Evolutionary conservation across 2,113 vertebrate species (phyloP), one percentile per base, ranked within the genome.

Genomic region (Syrrhaptes paradoxus): DNA sequence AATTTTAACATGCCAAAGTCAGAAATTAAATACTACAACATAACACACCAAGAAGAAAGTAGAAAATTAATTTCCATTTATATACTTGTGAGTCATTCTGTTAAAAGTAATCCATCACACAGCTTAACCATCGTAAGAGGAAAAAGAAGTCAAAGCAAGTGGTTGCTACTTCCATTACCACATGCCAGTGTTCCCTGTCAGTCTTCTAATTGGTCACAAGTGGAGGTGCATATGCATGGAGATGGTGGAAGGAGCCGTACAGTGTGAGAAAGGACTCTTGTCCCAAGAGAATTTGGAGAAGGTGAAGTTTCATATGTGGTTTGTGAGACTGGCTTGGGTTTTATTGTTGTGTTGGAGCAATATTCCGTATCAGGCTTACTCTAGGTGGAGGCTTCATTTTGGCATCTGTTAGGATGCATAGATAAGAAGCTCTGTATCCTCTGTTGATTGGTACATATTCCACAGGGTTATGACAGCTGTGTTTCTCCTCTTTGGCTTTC

Each of bases 51-150:
- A 59, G 92, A 74, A 57, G 58, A 83, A 85, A 78, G 36, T 78
- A 0, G 89, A 80, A 91, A 89, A 46, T 48, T 87, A n/a, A 93
- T 93, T 96, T 93, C 58, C 22, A n/a, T 82, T 93, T 93, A 73
- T 66, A 79, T 10, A 41, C 26, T 31, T 32, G 5, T 75, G 84
- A 89, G 26, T 89, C 28, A 45, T 72, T 89, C 26, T 84, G 31
- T 93, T 89, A 51, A 43, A 73, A 89, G 73, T 36, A 81, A 68
- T 78, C 82, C 15, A 36, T 67, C 18, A 14, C 24, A 12, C 0
- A 11, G 49, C 48, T 83, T 63, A 68, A 43, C 61, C 63, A 26
- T 11, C 49, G 16, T 43, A 26, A 74, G 66, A 58, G 43, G 68
- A 28, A 54, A 61, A 80, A 32, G 24, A 67, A 63, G 57, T 49